phyloP scores from a whole-genome alignment of 2,797 vertebrate genomes.

The Gallinago stenura region DNA sequence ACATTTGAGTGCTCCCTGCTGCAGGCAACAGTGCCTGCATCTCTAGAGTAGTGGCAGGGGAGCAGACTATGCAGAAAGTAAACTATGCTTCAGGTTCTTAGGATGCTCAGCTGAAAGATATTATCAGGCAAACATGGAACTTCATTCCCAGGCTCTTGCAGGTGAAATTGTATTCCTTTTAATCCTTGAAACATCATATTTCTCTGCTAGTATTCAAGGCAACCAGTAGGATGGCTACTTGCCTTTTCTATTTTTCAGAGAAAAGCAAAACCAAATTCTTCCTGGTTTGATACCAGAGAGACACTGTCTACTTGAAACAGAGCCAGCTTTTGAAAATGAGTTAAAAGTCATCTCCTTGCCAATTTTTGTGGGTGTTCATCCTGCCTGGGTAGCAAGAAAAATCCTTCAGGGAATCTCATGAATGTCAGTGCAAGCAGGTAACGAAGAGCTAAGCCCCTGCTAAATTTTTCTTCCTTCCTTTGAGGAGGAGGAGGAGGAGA shows the following conservation, averaged over 20 bases:
- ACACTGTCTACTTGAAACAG: constrained; percentile 52
- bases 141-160: neutral
- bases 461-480: constrained; percentile 59
- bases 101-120: neutral
- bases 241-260: constrained; percentile 46
- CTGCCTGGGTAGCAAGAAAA: constrained; percentile 63
- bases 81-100: neutral
- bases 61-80: neutral
- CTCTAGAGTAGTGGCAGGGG: neutral
- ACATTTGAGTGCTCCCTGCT: neutral
- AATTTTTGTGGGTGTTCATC: constrained; percentile 73
- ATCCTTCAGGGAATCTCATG: constrained; percentile 65
- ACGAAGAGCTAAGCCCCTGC: constrained; percentile 54
- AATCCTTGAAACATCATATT: neutral
- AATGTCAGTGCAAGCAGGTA: constrained; percentile 69
- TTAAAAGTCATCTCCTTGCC: constrained; percentile 70
- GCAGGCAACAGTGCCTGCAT: neutral
- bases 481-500: constrained; percentile 67
- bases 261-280: constrained; percentile 40
- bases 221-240: constrained; percentile 45
- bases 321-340: constrained; percentile 61
- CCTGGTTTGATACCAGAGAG: constrained; percentile 54
- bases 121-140: neutral
- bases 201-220: constrained; percentile 20
- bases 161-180: neutral